Evolutionary conservation across 2,797 vertebrate genomes (phyloP).

Genomic region (Peromyscus aztecus): DNA sequence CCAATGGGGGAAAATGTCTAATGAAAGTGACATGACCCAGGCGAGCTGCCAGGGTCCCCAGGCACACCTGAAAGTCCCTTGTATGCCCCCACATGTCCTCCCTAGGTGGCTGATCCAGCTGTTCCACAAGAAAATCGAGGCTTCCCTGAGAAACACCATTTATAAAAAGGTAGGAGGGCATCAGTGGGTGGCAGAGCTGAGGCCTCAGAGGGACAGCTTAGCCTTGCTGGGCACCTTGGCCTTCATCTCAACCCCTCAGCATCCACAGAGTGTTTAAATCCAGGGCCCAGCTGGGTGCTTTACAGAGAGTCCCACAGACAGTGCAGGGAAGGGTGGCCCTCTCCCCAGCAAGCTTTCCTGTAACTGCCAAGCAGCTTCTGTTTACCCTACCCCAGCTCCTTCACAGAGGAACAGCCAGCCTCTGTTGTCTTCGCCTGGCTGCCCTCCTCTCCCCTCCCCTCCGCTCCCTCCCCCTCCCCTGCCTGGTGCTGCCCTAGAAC

Average conservation of each 20-base stretch:
- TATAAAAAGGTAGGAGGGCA: conserved; percentile 71
- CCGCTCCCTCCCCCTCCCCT: no score
- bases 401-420: not conserved
- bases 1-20: not conserved
- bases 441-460: no score
- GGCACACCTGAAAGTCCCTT: not conserved
- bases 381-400: no score
- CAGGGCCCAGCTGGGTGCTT: rapidly evolving
- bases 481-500: not conserved
- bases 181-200: rapidly evolving
- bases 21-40: no score
- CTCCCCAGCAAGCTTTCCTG: not conserved
- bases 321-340: not conserved
- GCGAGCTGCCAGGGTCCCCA: not conserved
- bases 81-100: not conserved
- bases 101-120: conserved; percentile 84
- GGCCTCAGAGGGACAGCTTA: rapidly evolving
- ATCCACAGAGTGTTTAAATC: no score
- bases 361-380: not conserved
- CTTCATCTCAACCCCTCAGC: not conserved
- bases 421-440: no score
- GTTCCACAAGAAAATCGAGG: conserved; percentile 82
- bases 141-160: conserved; percentile 47
- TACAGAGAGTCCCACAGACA: not conserved
- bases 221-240: rapidly evolving